These are phyloP conservation scores for Ichneumoninae sp. DNA, from an alignment of 2,888 invertebrate genomes.

Conservation along the genomic window DNA sequence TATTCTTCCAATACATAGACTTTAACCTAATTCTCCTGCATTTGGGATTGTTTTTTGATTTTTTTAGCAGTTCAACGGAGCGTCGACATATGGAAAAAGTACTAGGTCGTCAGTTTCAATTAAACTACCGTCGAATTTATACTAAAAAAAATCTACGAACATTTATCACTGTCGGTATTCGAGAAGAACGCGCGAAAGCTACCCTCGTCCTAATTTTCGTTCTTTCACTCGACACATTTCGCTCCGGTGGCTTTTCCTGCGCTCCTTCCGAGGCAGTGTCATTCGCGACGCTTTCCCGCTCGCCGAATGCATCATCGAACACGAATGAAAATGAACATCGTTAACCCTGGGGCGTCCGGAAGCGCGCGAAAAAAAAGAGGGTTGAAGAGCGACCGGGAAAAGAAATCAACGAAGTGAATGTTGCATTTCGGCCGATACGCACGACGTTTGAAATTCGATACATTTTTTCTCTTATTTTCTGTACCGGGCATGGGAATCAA, in stretches of 20 bases:
- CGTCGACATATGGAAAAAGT: no score
- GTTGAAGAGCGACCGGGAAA: constrained; percentile 7
- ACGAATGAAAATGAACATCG: constrained; percentile 75
- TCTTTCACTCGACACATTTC: constrained; percentile 55
- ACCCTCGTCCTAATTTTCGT: constrained; percentile 58
- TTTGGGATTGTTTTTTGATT: no score
- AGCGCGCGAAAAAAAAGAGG: constrained; percentile 36
- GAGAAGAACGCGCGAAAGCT: constrained; percentile 45
- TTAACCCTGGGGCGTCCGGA: constrained; percentile 64
- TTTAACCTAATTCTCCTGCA: no score
- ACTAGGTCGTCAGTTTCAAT: no score
- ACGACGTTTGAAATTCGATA: constrained; percentile 12
- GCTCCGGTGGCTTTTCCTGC: constrained; percentile 51
- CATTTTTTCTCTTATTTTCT: not conserved
- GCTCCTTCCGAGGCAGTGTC: constrained; percentile 60
- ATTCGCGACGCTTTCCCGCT: constrained; percentile 71
- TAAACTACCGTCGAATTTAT: no score
- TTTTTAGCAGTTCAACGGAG: no score
- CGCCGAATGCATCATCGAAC: constrained; percentile 76
- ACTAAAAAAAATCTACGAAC: no score
- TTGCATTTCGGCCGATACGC: constrained; percentile 26
- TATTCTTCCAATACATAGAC: no score
- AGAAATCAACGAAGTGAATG: constrained; percentile 4
- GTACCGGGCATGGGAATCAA: not conserved
- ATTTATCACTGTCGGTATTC: not conserved